A percentile compares a stretch with the other conserved stretches of the same genome.
Conservation (phyloP, 2,888 invertebrate species). For the Bombyx huttoni region DNA sequence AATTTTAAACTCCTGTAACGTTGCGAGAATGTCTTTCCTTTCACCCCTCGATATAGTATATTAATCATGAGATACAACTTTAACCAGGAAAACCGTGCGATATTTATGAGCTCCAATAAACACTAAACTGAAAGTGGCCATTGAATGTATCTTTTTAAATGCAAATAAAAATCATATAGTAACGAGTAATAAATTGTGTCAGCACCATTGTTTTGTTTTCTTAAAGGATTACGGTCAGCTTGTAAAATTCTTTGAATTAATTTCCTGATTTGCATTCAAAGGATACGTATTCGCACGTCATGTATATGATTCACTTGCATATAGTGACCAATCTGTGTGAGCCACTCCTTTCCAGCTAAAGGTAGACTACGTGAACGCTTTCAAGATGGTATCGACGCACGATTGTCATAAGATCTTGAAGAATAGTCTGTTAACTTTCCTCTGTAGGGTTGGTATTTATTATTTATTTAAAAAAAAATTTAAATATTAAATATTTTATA, state of each 20-base stretch:
- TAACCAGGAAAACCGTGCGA: too few species aligned
- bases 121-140: too few species aligned
- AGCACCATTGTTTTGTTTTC: not conserved
- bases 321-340: constrained; percentile 26
- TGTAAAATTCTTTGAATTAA: constrained; percentile 26
- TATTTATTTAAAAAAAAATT: not conserved
- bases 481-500: too few species aligned
- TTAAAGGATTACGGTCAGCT: constrained; percentile 1
- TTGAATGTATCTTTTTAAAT: too few species aligned
- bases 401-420: constrained; percentile 14
- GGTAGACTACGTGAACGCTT: constrained; percentile 22
- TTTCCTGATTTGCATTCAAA: constrained; percentile 48
- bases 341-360: constrained; percentile 33
- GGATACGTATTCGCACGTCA: constrained; percentile 52
- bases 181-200: not conserved
- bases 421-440: not conserved
- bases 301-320: constrained; percentile 47
- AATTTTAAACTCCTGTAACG: too few species aligned
- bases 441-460: not conserved
- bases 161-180: too few species aligned
- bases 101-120: too few species aligned
- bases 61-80: too few species aligned
- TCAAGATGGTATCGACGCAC: constrained; percentile 32
- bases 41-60: too few species aligned
- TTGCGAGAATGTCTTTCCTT: too few species aligned